Conservation (phyloP, 2,113 vertebrate genomes). For the Clarias macrocephalus region DNA sequence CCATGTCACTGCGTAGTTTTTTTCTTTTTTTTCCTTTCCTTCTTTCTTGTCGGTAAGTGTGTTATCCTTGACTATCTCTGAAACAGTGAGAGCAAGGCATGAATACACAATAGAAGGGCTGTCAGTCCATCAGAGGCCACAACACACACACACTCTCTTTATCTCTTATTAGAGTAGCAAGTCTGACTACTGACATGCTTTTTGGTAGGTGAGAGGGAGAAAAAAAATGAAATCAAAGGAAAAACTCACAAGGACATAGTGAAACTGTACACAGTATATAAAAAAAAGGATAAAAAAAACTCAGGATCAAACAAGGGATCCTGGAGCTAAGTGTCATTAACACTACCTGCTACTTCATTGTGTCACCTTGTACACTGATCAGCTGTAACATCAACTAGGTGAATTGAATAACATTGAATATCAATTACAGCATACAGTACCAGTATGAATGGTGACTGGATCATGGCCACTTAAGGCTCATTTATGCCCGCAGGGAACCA, state of each 20-base stretch:
- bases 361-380: neutral
- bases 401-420: no score
- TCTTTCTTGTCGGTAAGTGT: neutral
- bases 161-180: neutral
- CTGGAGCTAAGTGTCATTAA: neutral
- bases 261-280: neutral
- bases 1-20: neutral
- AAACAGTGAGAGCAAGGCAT: neutral
- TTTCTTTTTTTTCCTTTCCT: neutral
- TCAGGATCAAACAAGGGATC: neutral
- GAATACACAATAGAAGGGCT: neutral
- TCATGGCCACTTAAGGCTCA: no score
- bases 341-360: neutral
- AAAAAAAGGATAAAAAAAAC: neutral
- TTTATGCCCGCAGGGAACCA: no score
- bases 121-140: neutral
- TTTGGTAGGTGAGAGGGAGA: neutral
- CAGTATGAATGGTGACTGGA: no score
- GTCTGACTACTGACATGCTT: neutral
- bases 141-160: neutral
- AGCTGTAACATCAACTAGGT: no score
- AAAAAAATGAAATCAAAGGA: neutral
- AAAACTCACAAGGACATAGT: neutral
- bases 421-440: no score
- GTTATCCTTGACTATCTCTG: neutral